Evolutionary conservation across 2,797 vertebrate species (phyloP), one percentile per base, ranked within the genome.

Genomic region (Pterois miles): DNA sequence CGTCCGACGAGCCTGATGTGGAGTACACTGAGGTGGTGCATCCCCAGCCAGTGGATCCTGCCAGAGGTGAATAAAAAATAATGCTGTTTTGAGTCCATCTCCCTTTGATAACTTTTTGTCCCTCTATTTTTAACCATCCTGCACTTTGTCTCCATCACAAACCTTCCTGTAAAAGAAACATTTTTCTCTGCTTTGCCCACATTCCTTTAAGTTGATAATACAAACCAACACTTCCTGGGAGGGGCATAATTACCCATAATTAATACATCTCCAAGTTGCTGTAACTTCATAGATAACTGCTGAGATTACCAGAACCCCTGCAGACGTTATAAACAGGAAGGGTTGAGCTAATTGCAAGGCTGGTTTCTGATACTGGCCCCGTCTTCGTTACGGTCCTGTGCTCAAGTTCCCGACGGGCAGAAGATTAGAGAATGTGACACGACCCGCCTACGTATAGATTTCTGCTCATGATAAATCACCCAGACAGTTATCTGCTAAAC

Each of bases 11-110:
- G 76, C 90, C 86, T 4, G 96, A 98, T 0, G 96, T 97, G 88
- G 96, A 97, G 81, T 98, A 98, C 91, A 98, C 97, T 1, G 97
- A 98, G 89, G 97, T 98, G 73, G 94, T 98, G 82, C 95, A 97
- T 59, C 92, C 94, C 16, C 86, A 86, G 8, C 80, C 92, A 4
- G 38, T 50, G 12, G 95, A 97, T 60, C 83, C 93, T 76, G 67
- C 87, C 65, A 94, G 89, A 96, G 96, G 97, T 98, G 88, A 95
- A 68, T 3, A 20, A 11, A 60, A 36, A 11, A 60, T 8, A 22
- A 53, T 13, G 3, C 27, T 52, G 8, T 59, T 34, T 33, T 50
- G 5, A 52, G 13, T 36, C 29, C 6, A 57, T 62, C 16, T 50
- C 23, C 14, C 43, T 23, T 25, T 56, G 3, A 33, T 14, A 9